A percentile compares a stretch with the other conserved stretches of the same genome.
Evolutionary conservation across 2,797 vertebrate species (phyloP).

Genomic region (Enteromius treurensis): DNA sequence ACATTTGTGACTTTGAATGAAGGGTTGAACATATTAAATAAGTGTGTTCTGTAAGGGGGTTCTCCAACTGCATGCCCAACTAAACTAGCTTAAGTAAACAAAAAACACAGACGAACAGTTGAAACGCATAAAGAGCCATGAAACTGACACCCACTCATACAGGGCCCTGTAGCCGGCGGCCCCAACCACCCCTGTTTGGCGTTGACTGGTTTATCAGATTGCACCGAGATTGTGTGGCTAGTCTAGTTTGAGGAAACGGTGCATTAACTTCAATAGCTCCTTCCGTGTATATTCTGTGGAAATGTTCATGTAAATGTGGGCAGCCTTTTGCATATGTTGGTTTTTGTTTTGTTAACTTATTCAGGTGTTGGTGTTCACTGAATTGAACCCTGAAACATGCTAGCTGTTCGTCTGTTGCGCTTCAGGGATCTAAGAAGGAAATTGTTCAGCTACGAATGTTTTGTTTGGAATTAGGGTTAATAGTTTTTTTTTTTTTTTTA

Average conservation of each 20-base stretch:
- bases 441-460: not conserved
- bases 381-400: not conserved
- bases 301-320: slow-evolving; percentile 52
- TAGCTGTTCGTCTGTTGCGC: not conserved
- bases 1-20: not conserved
- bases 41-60: not conserved
- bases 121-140: not conserved
- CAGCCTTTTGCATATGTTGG: slow-evolving; percentile 6
- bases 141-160: not conserved
- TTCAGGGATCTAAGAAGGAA: not conserved
- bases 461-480: not conserved
- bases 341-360: slow-evolving; percentile 46
- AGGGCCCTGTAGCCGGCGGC: not conserved
- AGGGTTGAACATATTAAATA: not conserved
- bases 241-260: slow-evolving; percentile 18
- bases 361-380: not conserved
- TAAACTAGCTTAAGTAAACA: slow-evolving; percentile 33
- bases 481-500: not conserved
- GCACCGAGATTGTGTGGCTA: not conserved
- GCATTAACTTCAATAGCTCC: not conserved
- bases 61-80: slow-evolving; percentile 15
- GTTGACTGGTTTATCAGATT: not conserved
- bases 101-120: slow-evolving; percentile 18
- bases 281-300: slow-evolving; percentile 40
- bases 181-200: not conserved